These are phyloP conservation scores for Cryptomyrus ogoouensis DNA, from an alignment of 2,113 vertebrate species.

Conservation along the genomic window DNA sequence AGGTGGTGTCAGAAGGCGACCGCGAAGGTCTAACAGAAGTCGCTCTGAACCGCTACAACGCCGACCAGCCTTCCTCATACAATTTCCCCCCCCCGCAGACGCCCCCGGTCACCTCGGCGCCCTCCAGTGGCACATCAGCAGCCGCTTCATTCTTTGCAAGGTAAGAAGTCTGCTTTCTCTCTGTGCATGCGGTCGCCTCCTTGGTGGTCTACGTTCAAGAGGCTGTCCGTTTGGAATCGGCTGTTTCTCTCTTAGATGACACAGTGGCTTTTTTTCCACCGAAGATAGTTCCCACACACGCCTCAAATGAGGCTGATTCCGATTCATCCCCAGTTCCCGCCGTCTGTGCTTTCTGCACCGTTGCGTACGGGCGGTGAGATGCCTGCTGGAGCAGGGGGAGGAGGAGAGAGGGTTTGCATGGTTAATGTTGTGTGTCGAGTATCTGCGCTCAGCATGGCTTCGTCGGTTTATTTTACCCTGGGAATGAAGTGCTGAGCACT, in stretches of 20 bases:
- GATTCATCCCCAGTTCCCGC: background rate
- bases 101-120: slow-evolving; percentile 58
- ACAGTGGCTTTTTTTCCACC: background rate
- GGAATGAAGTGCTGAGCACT: background rate
- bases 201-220: background rate
- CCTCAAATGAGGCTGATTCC: background rate
- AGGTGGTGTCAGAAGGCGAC: slow-evolving; percentile 77
- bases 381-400: background rate
- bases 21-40: slow-evolving; percentile 80
- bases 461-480: background rate
- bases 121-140: slow-evolving; percentile 74
- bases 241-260: background rate
- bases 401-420: background rate
- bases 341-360: background rate
- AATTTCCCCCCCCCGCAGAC: slow-evolving; percentile 60
- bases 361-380: background rate
- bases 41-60: slow-evolving; percentile 77
- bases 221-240: background rate
- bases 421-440: background rate
- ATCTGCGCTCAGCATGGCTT: background rate
- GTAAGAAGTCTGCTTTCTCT: slow-evolving; percentile 54
- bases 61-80: slow-evolving; percentile 72
- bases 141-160: slow-evolving; percentile 95
- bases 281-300: background rate
- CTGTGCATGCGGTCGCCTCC: background rate